Base-by-base conservation (phyloP, 2,888 invertebrate species). In the Standfussiana lucernea region DNA sequence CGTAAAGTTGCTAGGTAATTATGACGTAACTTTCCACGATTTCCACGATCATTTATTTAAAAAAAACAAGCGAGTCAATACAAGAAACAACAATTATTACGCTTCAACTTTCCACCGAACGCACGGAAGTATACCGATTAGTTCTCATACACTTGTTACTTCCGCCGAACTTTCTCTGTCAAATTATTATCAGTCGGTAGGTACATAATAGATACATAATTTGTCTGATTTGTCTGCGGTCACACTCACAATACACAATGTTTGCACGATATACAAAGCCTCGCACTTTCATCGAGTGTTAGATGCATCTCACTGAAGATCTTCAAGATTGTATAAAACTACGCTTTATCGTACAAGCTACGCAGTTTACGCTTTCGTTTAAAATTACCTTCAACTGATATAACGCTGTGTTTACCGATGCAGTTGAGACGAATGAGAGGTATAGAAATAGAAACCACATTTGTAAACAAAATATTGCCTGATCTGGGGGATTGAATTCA, bases 121-220 rank as follows among this genome's bases (percentile, higher is more conserved):
- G 21, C 35, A 7, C 70, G 70, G 53, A 53, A 56, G 21, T 32
- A 13, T 13, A n/a, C 13, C 50, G 28, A 64, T 0, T n/a, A n/a
- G 21, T 10, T n/a, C 28, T 35, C 42, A 45, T 42, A 28, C 40
- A 28, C 77, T 66, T 56, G 77, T 61, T 47, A 78, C 42, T 83
- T 67, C 78, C 70, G 61, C 45, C 24, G 24, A n/a, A 53, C 66
- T 77, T 80, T 77, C 80, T 45, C 62, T 21, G 37, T 8, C 11
- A n/a, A 61, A 62, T 59, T 28, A 79, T 32, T n/a, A 73, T 32
- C 32, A 42, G 21, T n/a, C n/a, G n/a, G n/a, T 10, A 45, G 5
- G 37, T 35, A 66, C 47, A 42, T 50, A 59, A 73, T 61, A 59
- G 45, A 15, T 45, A 40, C 21, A 24, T 40, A 67, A 68, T 40